phyloP scores from a whole-genome alignment of 2,797 vertebrate species.

The Dicrostonyx torquatus region DNA sequence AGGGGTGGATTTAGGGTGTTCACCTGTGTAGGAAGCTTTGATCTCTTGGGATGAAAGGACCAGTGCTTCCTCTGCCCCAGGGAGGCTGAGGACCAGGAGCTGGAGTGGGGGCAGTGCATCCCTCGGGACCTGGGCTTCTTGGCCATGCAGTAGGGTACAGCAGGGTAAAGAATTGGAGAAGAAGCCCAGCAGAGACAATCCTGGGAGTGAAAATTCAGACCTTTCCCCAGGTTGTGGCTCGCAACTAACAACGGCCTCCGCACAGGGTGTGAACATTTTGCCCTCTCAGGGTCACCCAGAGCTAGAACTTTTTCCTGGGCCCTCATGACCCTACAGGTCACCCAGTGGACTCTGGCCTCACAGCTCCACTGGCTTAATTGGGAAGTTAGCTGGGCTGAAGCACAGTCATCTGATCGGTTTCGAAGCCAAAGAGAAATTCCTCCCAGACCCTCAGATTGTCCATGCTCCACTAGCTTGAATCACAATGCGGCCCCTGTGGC shows the following conservation, averaged over 20 bases:
- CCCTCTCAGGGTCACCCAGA: not conserved
- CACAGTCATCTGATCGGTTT: slow-evolving; percentile 76
- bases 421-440: slow-evolving; percentile 75
- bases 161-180: not conserved
- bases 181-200: not conserved
- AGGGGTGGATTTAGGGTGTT: slow-evolving; percentile 50
- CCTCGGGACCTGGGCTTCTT: no score
- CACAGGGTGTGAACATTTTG: not conserved
- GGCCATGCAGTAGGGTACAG: not conserved
- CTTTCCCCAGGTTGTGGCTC: not conserved
- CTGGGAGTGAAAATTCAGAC: not conserved
- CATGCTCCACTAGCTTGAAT: slow-evolving; percentile 74
- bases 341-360: slow-evolving; percentile 25
- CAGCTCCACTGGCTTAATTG: slow-evolving; percentile 68
- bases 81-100: not conserved
- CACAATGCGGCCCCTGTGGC: slow-evolving; percentile 37
- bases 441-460: slow-evolving; percentile 72
- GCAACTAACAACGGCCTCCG: not conserved
- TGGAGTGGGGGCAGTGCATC: not conserved
- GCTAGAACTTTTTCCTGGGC: not conserved
- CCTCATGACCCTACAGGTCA: slow-evolving; percentile 19
- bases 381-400: slow-evolving; percentile 63
- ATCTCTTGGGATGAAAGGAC: slow-evolving; percentile 61
- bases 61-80: slow-evolving; percentile 39
- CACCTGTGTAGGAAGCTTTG: slow-evolving; percentile 48